phyloP scores from a whole-genome alignment of 2,888 invertebrate species.

The Dicyrtoma fusca region DNA sequence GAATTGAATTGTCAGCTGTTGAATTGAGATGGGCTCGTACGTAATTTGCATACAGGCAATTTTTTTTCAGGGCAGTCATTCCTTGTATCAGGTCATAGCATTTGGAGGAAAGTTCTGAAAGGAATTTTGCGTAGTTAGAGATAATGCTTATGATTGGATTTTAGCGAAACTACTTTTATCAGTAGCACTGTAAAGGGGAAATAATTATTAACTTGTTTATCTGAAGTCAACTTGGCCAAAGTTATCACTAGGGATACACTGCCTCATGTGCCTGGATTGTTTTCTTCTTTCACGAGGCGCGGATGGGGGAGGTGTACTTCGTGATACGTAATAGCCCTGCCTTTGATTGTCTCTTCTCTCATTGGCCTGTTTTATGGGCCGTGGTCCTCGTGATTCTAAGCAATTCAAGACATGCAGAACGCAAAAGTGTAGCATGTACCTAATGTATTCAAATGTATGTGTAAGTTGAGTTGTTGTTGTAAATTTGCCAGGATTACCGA shows the following conservation, averaged over 20 bases:
- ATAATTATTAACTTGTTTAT: background rate
- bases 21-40: no score
- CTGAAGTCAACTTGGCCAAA: background rate
- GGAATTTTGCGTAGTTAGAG: no score
- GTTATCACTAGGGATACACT: conserved; percentile 9
- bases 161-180: no score
- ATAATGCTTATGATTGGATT: no score
- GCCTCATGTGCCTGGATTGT: no score
- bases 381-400: conserved; percentile 5
- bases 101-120: no score
- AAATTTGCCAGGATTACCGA: background rate
- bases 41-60: no score
- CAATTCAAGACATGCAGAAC: background rate
- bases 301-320: conserved; percentile 19
- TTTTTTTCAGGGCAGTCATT: no score
- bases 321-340: conserved; percentile 13
- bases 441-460: background rate
- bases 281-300: no score
- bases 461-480: background rate
- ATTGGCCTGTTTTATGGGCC: conserved; percentile 32
- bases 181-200: conserved; percentile 1
- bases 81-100: no score
- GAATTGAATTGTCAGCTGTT: no score
- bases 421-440: background rate
- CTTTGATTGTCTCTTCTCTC: conserved; percentile 2